Evolutionary conservation across 2,888 invertebrate species (phyloP).

Genomic region (Masnerella sp.): DNA sequence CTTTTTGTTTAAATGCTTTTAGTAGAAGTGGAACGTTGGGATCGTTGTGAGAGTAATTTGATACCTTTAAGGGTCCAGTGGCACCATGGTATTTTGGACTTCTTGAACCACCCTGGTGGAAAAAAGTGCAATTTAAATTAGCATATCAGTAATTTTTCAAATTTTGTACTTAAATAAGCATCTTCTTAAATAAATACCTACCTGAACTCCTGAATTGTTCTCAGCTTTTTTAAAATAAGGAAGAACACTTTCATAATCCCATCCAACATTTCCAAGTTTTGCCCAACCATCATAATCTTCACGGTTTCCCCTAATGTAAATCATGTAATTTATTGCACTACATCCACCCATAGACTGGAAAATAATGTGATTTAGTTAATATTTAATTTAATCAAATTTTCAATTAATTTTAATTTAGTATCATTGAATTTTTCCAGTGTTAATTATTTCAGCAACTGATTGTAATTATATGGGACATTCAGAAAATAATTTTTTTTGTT

Average conservation of each 20-base stretch:
- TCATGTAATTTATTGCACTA: conserved; percentile 81
- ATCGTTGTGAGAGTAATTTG: conserved; percentile 83
- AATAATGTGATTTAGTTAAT: no score
- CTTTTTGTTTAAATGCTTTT: conserved; percentile 82
- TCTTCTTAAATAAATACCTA: no score
- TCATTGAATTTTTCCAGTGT: no score
- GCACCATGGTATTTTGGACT: conserved; percentile 80
- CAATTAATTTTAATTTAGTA: no score
- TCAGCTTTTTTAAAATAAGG: conserved; percentile 78
- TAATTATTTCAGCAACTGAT: no score
- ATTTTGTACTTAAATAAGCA: no score
- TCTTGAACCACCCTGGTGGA: conserved; percentile 65
- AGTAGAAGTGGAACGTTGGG: conserved; percentile 80
- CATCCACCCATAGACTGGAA: conserved; percentile 80
- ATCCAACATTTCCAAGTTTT: conserved; percentile 75
- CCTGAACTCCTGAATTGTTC: no score
- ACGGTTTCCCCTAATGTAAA: conserved; percentile 80
- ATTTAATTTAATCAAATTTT: no score
- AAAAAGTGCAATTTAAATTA: no score
- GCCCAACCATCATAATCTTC: conserved; percentile 81
- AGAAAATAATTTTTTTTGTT: no score
- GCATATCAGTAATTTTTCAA: no score
- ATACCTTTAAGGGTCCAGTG: conserved; percentile 83
- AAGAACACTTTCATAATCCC: conserved; percentile 78
- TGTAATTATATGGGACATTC: no score